Percentiles rank a stretch among this genome's conserved stretches.
Conservation (phyloP, 2,797 vertebrate species). For the Eleutherodactylus coqui region DNA sequence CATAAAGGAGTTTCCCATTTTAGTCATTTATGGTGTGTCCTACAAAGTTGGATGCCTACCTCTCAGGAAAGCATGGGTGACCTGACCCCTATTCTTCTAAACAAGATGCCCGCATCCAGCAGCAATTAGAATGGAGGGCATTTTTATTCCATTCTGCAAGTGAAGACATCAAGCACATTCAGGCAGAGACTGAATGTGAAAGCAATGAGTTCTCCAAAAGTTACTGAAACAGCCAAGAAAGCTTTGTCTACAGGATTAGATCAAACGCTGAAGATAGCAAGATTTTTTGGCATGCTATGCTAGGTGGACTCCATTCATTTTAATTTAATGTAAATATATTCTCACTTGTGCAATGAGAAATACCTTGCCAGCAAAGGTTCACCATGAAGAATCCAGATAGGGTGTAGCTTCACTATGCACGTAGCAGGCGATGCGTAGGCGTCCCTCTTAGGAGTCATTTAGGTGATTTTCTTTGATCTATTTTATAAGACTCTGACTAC, state of each 20-base stretch:
- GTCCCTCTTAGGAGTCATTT: neutral
- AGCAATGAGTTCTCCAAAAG: no score
- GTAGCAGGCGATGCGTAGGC: neutral
- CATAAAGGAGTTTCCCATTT: no score
- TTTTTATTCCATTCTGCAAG: neutral
- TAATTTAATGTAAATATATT: neutral
- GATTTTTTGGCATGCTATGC: neutral
- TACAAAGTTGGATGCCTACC: no score
- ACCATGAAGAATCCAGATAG: neutral
- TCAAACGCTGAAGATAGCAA: no score
- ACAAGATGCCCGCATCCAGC: no score
- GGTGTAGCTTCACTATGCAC: neutral
- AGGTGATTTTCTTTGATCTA: neutral
- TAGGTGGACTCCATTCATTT: neutral
- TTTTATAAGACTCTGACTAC: neutral
- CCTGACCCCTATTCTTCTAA: no score
- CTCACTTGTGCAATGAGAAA: neutral
- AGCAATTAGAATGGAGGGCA: no score
- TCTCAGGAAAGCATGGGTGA: no score
- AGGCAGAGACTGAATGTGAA: neutral
- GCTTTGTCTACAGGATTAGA: no score
- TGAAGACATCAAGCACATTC: neutral
- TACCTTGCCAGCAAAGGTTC: neutral
- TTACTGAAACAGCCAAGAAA: no score
- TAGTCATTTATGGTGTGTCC: no score